Evolutionary conservation across 92 coral and sea anemone genomes (phyloP).

Genomic region (Porites lobata): DNA sequence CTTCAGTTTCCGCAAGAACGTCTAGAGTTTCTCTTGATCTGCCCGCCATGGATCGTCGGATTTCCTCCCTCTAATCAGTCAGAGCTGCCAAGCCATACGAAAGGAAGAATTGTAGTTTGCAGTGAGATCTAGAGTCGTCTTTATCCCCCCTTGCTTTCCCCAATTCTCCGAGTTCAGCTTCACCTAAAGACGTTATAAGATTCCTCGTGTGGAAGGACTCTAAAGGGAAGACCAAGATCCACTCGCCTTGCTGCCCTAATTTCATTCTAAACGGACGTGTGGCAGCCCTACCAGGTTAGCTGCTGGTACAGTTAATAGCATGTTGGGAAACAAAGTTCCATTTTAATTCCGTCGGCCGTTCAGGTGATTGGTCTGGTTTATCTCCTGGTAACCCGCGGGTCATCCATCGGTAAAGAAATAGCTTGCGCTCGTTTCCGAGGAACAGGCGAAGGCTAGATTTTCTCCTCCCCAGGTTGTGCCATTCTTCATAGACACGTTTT

Average conservation of each 20-base stretch:
- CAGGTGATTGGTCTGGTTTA: constrained; percentile 21
- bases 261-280: constrained; percentile 11
- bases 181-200: constrained; percentile 24
- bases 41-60: neutral
- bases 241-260: constrained; percentile 1
- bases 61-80: neutral
- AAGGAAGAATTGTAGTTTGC: neutral
- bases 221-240: neutral
- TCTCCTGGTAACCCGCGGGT: constrained; percentile 6
- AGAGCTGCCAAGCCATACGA: neutral
- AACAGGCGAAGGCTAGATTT: constrained; percentile 48
- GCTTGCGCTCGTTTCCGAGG: constrained; percentile 36
- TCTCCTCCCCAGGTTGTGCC: constrained; percentile 52
- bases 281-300: constrained; percentile 18
- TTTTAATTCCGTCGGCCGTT: constrained; percentile 12
- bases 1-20: neutral
- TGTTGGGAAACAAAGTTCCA: constrained; percentile 18
- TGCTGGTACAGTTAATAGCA: constrained; percentile 15
- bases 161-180: constrained; percentile 20
- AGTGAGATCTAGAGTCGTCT: too few relatives aligned
- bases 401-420: constrained; percentile 7
- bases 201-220: constrained; percentile 54
- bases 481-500: constrained; percentile 38
- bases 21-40: neutral
- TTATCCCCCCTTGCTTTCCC: constrained; percentile 26